Evolutionary conservation across 2,888 invertebrate species (phyloP).

Genomic region (Melitaea athalia): DNA sequence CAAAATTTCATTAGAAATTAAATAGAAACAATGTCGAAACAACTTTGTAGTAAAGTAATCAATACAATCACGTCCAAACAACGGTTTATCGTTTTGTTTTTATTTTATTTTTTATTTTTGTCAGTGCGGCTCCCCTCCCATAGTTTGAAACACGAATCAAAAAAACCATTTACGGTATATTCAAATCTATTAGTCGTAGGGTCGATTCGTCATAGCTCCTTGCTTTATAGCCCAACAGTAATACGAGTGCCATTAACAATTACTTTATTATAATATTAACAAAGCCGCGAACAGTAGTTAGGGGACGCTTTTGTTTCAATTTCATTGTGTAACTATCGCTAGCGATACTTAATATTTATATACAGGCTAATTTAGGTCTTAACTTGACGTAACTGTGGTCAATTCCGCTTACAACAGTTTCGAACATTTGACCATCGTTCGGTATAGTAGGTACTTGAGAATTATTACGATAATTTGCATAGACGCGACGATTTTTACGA

Average conservation of each 20-base stretch:
- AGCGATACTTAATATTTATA: conserved; percentile 22
- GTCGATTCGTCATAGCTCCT: conserved; percentile 58
- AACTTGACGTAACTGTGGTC: conserved; percentile 18
- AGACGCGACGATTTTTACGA: conserved; percentile 42
- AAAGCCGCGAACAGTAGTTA: conserved; percentile 65
- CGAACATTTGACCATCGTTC: conserved; percentile 11
- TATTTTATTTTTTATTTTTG: neutral
- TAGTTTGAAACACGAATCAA: conserved; percentile 21
- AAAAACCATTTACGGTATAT: conserved; percentile 39
- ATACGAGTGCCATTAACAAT: conserved; percentile 70
- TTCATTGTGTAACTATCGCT: conserved; percentile 53
- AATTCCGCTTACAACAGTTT: conserved; percentile 21
- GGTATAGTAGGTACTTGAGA: conserved; percentile 44
- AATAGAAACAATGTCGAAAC: neutral
- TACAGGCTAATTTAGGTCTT: conserved; percentile 27
- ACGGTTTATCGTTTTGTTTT: neutral
- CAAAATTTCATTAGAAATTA: neutral
- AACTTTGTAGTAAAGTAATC: too few species aligned
- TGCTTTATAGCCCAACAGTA: conserved; percentile 59
- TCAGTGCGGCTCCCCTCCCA: neutral
- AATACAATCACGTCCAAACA: too few species aligned
- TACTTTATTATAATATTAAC: conserved; percentile 73
- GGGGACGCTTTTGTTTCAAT: conserved; percentile 76
- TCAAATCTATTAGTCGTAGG: conserved; percentile 47
- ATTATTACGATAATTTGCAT: conserved; percentile 73